Evolutionary conservation across 2,888 invertebrate genomes (phyloP).

Genomic region (Plusia festucae): DNA sequence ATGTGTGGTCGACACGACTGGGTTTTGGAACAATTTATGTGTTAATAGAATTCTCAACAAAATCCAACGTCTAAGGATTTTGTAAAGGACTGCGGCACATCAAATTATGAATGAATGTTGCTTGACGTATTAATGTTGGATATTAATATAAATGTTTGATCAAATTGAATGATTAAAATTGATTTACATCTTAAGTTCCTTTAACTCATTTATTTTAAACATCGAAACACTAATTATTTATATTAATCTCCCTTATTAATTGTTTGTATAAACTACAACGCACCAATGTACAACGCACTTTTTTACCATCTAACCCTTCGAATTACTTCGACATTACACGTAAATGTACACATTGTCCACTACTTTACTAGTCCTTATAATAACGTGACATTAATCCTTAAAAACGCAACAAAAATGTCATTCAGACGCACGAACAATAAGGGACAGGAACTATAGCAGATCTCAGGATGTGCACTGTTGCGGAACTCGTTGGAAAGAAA

Average conservation of each 20-base stretch:
- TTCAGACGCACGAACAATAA: neutral
- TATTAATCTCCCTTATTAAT: no score
- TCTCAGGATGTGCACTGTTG: constrained; percentile 24
- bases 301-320: no score
- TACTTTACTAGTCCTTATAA: no score
- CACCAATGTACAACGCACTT: no score
- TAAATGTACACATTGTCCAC: no score
- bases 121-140: constrained; percentile 18
- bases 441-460: constrained; percentile 7
- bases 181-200: neutral
- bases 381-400: no score
- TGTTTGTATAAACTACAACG: no score
- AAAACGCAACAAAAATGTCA: neutral
- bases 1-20: constrained; percentile 84
- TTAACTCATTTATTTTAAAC: neutral
- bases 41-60: constrained; percentile 52
- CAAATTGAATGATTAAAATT: constrained; percentile 25
- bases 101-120: constrained; percentile 33
- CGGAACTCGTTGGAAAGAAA: constrained; percentile 22
- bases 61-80: constrained; percentile 41
- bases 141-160: constrained; percentile 19
- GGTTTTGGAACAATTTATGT: constrained; percentile 59
- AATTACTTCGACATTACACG: no score
- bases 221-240: neutral
- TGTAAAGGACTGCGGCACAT: constrained; percentile 37